Percentiles rank a stretch among this genome's conserved stretches.
Evolutionary conservation across 2,888 invertebrate species (phyloP).

Genomic region (Chironomus riparius): DNA sequence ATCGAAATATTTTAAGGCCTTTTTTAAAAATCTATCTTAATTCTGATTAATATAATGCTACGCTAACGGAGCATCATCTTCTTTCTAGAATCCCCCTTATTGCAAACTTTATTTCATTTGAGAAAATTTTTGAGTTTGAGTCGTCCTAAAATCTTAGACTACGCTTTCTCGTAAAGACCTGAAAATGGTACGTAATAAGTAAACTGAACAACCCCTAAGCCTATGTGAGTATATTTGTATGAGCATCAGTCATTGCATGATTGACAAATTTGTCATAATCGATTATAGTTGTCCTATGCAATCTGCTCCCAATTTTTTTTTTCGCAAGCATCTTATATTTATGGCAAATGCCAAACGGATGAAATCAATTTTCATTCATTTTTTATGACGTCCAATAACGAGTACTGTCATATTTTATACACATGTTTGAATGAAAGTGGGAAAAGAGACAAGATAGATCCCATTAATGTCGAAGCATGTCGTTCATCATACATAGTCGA

Average conservation of each 20-base stretch:
- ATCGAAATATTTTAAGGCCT: too few relatives aligned
- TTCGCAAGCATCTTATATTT: not conserved
- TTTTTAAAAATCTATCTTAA: too few relatives aligned
- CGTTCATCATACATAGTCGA: constrained; percentile 19
- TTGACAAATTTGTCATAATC: not conserved
- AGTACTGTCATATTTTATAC: not conserved
- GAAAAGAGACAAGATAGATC: not conserved
- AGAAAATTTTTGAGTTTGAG: too few relatives aligned
- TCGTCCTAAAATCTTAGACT: too few relatives aligned
- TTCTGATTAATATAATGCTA: too few relatives aligned
- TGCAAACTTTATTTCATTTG: too few relatives aligned
- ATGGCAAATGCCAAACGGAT: constrained; percentile 15
- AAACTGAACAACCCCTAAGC: too few relatives aligned
- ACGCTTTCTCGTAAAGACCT: too few relatives aligned
- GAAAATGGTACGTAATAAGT: too few relatives aligned
- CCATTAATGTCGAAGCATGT: constrained; percentile 21
- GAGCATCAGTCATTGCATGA: not conserved
- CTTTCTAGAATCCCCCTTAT: too few relatives aligned
- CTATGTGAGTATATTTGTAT: too few relatives aligned
- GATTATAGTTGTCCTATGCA: not conserved
- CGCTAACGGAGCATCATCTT: too few relatives aligned
- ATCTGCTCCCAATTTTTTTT: not conserved
- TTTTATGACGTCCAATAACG: not conserved
- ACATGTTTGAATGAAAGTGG: not conserved
- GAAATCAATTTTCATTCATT: not conserved